phyloP scores from a whole-genome alignment of 1,140 invertebrate species.

The Patella vulgata region DNA sequence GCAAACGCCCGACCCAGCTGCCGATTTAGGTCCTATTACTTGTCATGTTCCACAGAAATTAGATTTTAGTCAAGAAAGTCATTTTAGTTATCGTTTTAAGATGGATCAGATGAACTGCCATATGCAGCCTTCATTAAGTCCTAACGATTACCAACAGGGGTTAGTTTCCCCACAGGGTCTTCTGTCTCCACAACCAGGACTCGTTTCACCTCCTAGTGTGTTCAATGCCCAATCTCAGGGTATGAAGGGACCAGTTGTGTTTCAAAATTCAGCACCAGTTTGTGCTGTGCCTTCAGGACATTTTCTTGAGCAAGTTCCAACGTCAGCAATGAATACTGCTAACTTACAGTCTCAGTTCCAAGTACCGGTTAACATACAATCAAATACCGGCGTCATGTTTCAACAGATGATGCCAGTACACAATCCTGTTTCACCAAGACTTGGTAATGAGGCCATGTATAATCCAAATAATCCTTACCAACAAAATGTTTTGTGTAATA shows the following conservation, averaged over 20 bases:
- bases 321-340: too few relatives aligned
- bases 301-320: too few relatives aligned
- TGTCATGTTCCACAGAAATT: conserved; percentile 28
- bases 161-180: conserved; percentile 18
- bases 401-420: conserved; percentile 16
- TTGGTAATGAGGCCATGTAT: conserved; percentile 4
- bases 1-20: conserved; percentile 12
- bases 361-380: conserved; percentile 15
- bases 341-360: neutral
- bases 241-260: conserved; percentile 10
- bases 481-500: neutral
- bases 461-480: conserved; percentile 1
- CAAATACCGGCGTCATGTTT: conserved; percentile 18
- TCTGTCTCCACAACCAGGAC: neutral
- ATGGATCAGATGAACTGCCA: neutral
- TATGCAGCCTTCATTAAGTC: conserved; percentile 5
- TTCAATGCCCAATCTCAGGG: conserved; percentile 4
- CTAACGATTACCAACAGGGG: conserved; percentile 6
- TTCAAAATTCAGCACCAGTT: neutral
- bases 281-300: too few relatives aligned
- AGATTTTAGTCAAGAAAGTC: conserved; percentile 23
- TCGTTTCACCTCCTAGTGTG: too few relatives aligned
- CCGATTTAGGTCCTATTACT: conserved; percentile 28
- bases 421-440: conserved; percentile 5
- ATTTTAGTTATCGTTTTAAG: neutral